Conservation (phyloP, 1,140 invertebrate species). For the Trichonephila inaurata region DNA sequence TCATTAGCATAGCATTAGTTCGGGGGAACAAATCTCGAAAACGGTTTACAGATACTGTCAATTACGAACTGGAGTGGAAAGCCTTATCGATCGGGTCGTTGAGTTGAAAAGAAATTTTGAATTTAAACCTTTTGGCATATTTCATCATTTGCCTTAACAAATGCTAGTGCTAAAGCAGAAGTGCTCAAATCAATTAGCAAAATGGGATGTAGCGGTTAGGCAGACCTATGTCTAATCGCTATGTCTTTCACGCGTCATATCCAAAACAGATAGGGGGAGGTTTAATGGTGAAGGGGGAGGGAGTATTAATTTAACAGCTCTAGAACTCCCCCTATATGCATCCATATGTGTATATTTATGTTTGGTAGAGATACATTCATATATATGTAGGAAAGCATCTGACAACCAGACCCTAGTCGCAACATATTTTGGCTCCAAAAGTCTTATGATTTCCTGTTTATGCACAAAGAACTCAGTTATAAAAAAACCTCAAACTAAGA, state of each 20-base stretch:
- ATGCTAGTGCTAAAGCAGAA: conserved; percentile 2
- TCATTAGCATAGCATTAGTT: conserved; percentile 47
- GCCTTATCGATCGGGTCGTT: not conserved
- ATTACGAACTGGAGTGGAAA: conserved; percentile 21
- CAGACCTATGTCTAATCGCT: conserved; percentile 32
- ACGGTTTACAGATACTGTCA: conserved; percentile 49
- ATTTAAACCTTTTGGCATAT: conserved; percentile 27
- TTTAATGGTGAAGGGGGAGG: not conserved
- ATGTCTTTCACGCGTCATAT: conserved; percentile 18
- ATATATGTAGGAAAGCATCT: not conserved
- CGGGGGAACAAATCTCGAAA: conserved; percentile 41
- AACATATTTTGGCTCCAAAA: not conserved
- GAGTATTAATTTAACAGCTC: not conserved
- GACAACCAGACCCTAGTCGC: not conserved
- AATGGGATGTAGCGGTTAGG: conserved; percentile 37
- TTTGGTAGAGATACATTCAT: not conserved
- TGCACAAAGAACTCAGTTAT: no score
- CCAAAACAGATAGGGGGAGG: conserved; percentile 6
- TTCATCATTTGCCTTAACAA: conserved; percentile 47
- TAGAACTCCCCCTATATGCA: not conserved
- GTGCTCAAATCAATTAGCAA: conserved; percentile 37
- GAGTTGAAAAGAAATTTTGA: not conserved
- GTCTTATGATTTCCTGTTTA: no score
- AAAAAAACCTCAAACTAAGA: no score
- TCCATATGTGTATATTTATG: not conserved